Evolutionary conservation across 2,113 vertebrate genomes (phyloP).

Genomic region (Astatoreochromis straeleni): DNA sequence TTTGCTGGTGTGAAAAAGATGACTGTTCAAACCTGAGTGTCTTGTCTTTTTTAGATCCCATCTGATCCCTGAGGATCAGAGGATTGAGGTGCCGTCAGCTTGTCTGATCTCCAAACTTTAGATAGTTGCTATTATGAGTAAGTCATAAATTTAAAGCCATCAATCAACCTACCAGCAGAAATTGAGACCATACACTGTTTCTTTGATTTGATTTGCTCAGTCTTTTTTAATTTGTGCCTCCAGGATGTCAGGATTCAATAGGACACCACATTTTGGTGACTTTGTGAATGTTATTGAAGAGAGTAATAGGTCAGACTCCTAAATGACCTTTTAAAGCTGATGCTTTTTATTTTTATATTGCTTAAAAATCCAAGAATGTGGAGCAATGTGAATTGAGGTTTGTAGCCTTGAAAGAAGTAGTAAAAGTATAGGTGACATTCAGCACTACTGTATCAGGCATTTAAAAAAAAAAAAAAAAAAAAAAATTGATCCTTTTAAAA

Average conservation of each 20-base stretch:
- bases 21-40: neutral
- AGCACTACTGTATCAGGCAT: neutral
- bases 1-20: neutral
- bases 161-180: neutral
- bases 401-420: neutral
- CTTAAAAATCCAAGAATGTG: neutral
- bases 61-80: neutral
- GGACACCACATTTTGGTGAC: neutral
- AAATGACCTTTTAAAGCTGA: neutral
- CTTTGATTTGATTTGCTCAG: neutral
- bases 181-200: neutral
- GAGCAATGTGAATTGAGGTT: neutral
- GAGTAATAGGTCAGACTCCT: neutral
- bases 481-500: no score
- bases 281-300: rapidly evolving
- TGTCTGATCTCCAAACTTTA: neutral
- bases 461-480: no score
- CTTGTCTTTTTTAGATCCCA: neutral
- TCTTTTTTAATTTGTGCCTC: neutral
- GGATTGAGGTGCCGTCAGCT: neutral
- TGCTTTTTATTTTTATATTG: neutral
- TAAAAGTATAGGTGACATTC: neutral
- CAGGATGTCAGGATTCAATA: neutral
- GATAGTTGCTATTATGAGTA: neutral
- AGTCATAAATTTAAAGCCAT: neutral